These are phyloP conservation scores for Okapia johnstoni DNA, from an alignment of 2,113 vertebrate species.

Conservation along the genomic window DNA sequence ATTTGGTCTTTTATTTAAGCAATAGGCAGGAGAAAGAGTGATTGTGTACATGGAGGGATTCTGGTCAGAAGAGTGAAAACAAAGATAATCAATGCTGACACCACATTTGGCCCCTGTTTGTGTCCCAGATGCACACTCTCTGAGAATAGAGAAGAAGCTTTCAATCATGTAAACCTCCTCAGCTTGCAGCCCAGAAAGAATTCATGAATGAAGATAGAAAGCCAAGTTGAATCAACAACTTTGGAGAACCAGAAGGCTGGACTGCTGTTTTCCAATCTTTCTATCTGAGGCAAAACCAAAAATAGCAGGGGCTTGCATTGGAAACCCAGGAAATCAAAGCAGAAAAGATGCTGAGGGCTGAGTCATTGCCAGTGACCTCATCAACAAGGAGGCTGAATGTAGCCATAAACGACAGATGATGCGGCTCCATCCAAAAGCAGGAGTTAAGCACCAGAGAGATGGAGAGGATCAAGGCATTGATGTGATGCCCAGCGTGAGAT, in stretches of 20 bases:
- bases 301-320: neutral
- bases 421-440: neutral
- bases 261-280: neutral
- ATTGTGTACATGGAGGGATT: neutral
- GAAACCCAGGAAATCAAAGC: constrained; percentile 29
- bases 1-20: neutral
- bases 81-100: neutral
- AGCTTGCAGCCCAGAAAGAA: neutral
- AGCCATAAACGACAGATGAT: neutral
- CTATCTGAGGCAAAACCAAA: neutral
- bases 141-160: neutral
- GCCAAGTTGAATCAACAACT: neutral
- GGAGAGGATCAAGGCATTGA: neutral
- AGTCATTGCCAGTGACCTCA: constrained; percentile 31
- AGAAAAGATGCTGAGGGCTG: neutral
- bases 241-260: neutral
- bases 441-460: neutral
- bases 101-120: neutral
- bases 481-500: neutral
- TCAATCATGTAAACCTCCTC: neutral
- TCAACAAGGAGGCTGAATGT: neutral
- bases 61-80: neutral
- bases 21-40: neutral
- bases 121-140: neutral
- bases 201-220: constrained; percentile 23